phyloP scores from a whole-genome alignment of 2,797 vertebrate species.

The Peromyscus attwateri region DNA sequence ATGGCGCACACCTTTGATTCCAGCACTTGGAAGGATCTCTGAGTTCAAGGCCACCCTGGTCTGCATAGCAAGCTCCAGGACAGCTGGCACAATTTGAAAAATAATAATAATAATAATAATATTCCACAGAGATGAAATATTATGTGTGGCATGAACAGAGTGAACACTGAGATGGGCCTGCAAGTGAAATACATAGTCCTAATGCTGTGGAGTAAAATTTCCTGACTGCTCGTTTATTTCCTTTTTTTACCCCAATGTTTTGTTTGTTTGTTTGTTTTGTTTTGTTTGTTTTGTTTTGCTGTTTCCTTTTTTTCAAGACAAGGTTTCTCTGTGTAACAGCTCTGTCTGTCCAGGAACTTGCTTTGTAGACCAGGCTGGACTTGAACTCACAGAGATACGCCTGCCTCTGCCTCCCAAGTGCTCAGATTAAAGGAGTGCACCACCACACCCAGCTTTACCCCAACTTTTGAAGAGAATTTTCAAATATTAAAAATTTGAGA shows the following conservation, averaged over 20 bases:
- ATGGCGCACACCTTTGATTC: too few relatives aligned
- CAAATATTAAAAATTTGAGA: neutral
- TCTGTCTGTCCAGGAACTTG: neutral
- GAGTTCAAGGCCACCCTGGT: neutral
- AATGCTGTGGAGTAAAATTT: neutral
- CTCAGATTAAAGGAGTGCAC: neutral
- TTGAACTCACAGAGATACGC: neutral
- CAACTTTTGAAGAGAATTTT: slow-evolving; percentile 41
- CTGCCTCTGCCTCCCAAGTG: neutral
- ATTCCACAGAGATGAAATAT: neutral
- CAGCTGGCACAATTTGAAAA: neutral
- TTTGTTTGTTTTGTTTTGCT: too few relatives aligned
- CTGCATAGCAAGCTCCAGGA: neutral
- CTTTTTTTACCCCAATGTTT: neutral
- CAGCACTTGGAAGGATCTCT: neutral
- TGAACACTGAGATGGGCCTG: neutral
- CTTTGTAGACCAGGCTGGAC: neutral
- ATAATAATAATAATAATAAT: neutral
- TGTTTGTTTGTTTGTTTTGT: too few relatives aligned
- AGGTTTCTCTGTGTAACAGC: neutral
- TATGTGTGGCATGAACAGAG: neutral
- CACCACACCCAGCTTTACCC: neutral
- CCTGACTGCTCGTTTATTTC: too few relatives aligned
- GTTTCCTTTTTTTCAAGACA: too few relatives aligned
- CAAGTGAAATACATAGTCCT: neutral